Evolutionary conservation across 1,140 invertebrate genomes (phyloP).

Genomic region (Apolygus lucorum): DNA sequence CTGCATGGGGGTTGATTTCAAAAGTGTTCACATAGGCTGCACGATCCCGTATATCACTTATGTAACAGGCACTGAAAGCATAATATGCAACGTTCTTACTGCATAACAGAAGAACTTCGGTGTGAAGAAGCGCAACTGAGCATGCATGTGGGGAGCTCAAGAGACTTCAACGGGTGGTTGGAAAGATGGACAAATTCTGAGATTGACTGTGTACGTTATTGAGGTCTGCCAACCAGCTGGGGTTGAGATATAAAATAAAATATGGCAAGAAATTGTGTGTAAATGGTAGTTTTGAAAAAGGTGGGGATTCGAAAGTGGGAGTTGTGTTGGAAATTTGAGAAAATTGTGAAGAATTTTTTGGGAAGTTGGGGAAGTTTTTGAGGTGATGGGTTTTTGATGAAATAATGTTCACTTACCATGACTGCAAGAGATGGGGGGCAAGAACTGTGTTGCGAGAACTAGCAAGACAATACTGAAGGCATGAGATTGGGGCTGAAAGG

Average conservation of each 20-base stretch:
- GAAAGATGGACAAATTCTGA: too few relatives aligned
- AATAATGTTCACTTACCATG: slow-evolving; percentile 7
- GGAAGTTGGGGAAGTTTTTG: not conserved
- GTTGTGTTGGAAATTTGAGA: not conserved
- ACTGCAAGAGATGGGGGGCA: not conserved
- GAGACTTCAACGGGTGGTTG: too few relatives aligned
- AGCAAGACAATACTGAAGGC: slow-evolving; percentile 17
- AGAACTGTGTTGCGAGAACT: slow-evolving; percentile 4
- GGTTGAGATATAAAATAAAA: not conserved
- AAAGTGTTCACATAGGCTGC: too few relatives aligned
- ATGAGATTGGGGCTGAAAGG: not conserved
- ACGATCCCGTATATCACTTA: too few relatives aligned
- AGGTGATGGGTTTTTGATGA: not conserved
- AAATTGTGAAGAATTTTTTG: not conserved
- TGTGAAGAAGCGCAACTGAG: too few relatives aligned
- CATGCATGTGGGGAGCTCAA: too few relatives aligned
- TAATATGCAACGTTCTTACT: too few relatives aligned
- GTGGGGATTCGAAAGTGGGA: not conserved
- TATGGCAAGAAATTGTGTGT: not conserved
- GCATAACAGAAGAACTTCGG: too few relatives aligned
- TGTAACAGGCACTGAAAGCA: too few relatives aligned
- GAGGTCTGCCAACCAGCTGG: not conserved
- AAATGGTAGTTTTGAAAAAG: not conserved
- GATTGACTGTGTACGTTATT: too few relatives aligned
- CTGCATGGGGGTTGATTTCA: too few relatives aligned